Evolutionary conservation across 1,140 invertebrate genomes (phyloP).

Genomic region (Penaeus vannamei): DNA sequence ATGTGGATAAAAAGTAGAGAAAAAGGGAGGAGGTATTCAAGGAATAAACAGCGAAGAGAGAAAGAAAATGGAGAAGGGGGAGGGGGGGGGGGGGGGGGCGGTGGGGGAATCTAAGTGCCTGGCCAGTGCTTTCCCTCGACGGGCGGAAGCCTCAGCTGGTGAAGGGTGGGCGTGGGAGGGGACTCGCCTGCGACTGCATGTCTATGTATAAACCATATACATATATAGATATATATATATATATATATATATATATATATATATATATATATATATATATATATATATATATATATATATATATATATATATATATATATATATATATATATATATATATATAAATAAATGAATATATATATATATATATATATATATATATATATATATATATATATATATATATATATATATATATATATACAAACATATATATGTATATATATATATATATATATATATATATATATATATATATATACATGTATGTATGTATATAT

Average conservation of each 20-base stretch:
- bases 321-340: conserved; percentile 33
- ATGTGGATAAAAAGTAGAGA: too few relatives aligned
- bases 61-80: too few relatives aligned
- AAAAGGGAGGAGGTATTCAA: too few relatives aligned
- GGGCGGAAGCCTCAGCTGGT: not conserved
- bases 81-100: too few relatives aligned
- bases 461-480: too few relatives aligned
- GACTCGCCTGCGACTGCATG: not conserved
- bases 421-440: too few relatives aligned
- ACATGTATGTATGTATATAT: too few relatives aligned
- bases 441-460: too few relatives aligned
- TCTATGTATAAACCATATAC: not conserved
- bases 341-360: too few relatives aligned
- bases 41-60: too few relatives aligned
- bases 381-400: conserved; percentile 33
- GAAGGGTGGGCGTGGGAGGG: not conserved
- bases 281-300: conserved; percentile 33
- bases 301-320: conserved; percentile 33
- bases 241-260: conserved; percentile 33
- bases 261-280: conserved; percentile 33
- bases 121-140: too few relatives aligned
- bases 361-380: conserved; percentile 33
- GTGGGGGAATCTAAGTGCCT: too few relatives aligned
- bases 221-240: conserved; percentile 25
- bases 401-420: not conserved